Evolutionary conservation across 2,888 invertebrate species (phyloP), one percentile per base, ranked within the genome.

Genomic region (Lingula anatina): DNA sequence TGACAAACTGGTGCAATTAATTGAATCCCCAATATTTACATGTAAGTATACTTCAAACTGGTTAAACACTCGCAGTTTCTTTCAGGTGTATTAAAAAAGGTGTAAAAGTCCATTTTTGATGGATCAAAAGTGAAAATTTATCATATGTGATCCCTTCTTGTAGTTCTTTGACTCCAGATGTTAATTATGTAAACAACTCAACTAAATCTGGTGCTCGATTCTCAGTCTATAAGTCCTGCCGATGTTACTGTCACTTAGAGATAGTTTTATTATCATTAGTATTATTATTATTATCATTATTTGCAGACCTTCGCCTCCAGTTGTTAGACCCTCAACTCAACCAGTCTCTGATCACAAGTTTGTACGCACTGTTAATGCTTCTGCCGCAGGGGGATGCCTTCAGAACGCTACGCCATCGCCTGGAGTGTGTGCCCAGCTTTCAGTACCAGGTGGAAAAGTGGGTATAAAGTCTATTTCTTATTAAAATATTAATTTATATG

Each of bases 1-100:
- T 55, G 99, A 99, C 75, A 94, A 96, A 78, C 80, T 99, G 53
- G 91, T 99, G 41, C 97, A 99, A 75, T 82, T 99, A 12, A 88
- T 99, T 49, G 99, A 99, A 80, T 99, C 97, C 15, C 99, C 99
- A 3, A 96, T 99, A 75, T 96, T 99, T 78, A 93, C 96, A 48
- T 93, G 96, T 95, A 81, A 87, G 90, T 84, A 55, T 27, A 15
- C 4, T 31, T 28, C 18, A 18, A 39, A 44, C 5, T 48, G 37
- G 18, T 45, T 46, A 18, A 15, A 12, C 9, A 15, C 20, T 12
- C 15, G 15, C 9, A 15, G 9, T 18, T 46, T 40, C n/a, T 40
- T 35, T n/a, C 26, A n/a, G 36, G n/a, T 44, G 44, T 35, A 9
- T 37, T 12, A 40, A 12, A 12, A n/a, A 46, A 43, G 18, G 31